Base-by-base conservation (phyloP, 2,113 vertebrate genomes). In the Gobius niger region DNA sequence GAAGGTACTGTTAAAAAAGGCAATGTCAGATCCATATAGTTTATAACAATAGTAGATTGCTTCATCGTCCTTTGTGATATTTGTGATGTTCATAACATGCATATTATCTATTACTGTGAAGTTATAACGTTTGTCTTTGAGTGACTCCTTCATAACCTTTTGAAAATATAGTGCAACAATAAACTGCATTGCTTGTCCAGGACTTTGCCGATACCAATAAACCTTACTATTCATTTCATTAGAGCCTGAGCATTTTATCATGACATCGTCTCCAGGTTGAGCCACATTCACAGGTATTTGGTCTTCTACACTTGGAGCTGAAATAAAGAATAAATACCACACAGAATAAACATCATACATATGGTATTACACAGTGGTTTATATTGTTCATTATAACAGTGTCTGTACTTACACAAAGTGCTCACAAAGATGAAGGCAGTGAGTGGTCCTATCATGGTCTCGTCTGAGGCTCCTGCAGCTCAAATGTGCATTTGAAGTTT, bases 401-500 rank as follows among this genome's bases (percentile, higher is more conserved):
- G 24, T 34, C 24, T 34, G 24, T 44, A 61, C 59, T 61, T 16
- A 61, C 34, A 41, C n/a, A 61, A 44, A 8, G 41, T 61, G 15
- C 24, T 61, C 40, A 41, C 2, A 44, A 61, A 10, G 15, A 61
- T 44, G 34, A 61, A 61, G n/a, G 42, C 41, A 44, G 41, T 18
- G 14, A 61, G 7, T 61, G 59, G 7, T 16, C 9, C 7, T 10
- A 44, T 44, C 59, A 61, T 61, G 59, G 14, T 61, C 9, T 44
- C 59, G 4, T 61, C 59, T 61, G 59, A 44, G n/a, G 59, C 44
- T 41, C 57, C 13, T n/a, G 57, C 57, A 42, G 40, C 14, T 60
- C n/a, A 9, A 7, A 42, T 19, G 41, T 19, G n/a, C 10, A 47
- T 63, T 46, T 63, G 44, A 63, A 13, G n/a, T 62, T 41, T 44